Evolutionary conservation across 2,113 vertebrate species (phyloP), one percentile per base, ranked within the genome.

Genomic region (Sinocyclocheilus grahami): DNA sequence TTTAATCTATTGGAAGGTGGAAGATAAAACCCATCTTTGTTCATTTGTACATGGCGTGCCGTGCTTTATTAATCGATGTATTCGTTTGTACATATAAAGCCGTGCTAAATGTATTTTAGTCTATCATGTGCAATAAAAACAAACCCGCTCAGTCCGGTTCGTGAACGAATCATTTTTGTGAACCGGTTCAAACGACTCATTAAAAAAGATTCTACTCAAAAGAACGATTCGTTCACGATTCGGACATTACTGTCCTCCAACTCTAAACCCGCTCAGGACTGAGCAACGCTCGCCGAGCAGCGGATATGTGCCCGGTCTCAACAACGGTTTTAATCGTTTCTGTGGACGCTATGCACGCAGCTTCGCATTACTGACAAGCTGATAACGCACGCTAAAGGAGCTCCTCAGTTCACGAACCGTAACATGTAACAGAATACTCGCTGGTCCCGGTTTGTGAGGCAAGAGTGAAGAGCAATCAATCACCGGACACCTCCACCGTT

Each of bases 401-500:
- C 4, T 42, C 67, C 18, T 71, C 82, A 14, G 30, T 58, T 69
- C 16, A 37, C 24, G 10, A 24, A 69, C n/a, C 4, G 30, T 78
- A 80, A 77, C 62, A 85, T 87, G 90, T 81, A 76, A 83, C 16
- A 71, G 78, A 65, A 58, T 27, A 71, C 51, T 85, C 60, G 81
- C 46, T 86, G 75, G 84, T 75, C 60, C 48, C 85, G 86, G 85
- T 63, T 80, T 88, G 69, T 18, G 74, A 53, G 72, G 83, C 83
- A 78, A 72, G 83, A 90, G 88, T 81, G 79, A 86, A 88, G 85
- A 90, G 86, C 86, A 86, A 90, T 90, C 90, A 85, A 86, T 89
- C 87, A 60, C 85, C 86, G 89, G 86, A 80, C 86, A 60, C 87
- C 75, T 89, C 78, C 87, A 84, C 86, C 89, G 86, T 85, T 86